Base-by-base conservation (phyloP, 2,797 vertebrate species). In the Moxostoma hubbsi region DNA sequence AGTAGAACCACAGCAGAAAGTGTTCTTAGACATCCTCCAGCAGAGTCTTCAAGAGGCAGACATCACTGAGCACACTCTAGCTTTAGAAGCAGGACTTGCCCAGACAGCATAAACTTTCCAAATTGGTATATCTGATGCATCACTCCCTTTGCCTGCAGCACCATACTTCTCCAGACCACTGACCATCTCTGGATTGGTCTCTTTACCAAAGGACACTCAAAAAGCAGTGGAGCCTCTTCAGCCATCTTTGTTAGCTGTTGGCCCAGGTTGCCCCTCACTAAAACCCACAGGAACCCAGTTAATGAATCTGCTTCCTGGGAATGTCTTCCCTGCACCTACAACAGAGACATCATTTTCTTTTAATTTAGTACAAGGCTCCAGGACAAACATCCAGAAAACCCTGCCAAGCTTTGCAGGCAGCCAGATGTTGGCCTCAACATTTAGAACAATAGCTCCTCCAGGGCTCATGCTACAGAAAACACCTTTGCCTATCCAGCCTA, bases 31-130 rank as follows among this genome's bases (percentile, higher is more conserved):
- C 66, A 95, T 95, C 83, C 92, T 95, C 68, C 94, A 93, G 85
- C 94, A 94, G 89, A 94, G 93, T 81, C 89, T 95, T 69, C 94
- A 94, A 88, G 94, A 95, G 88, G 94, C 94, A 0, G 92, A 95
- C 69, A 95, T 95, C 89, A 95, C 94, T 0, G 94, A 94, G 88
- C 94, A 95, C 87, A 95, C 94, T 57, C 90, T 95, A 87, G 93
- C 93, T 59, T 91, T 93, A 82, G 93, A 94, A 81, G 93, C 93
- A 1, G 93, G 91, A 15, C 87, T 94, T 78, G 82, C 86, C 53
- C 91, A 89, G 10, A 73, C 88, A 0, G 91, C 89, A 61, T 91
- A 93, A 55, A 71, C 70, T 12, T 79, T 93, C 81, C 92, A 93
- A n/a, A 86, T 94, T 46, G 94, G 92, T 86, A 86, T 92, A 0